Percentiles rank a stretch among this genome's conserved stretches.
Conservation (phyloP, 2,113 vertebrate genomes). For the Sinosuthora webbiana region DNA sequence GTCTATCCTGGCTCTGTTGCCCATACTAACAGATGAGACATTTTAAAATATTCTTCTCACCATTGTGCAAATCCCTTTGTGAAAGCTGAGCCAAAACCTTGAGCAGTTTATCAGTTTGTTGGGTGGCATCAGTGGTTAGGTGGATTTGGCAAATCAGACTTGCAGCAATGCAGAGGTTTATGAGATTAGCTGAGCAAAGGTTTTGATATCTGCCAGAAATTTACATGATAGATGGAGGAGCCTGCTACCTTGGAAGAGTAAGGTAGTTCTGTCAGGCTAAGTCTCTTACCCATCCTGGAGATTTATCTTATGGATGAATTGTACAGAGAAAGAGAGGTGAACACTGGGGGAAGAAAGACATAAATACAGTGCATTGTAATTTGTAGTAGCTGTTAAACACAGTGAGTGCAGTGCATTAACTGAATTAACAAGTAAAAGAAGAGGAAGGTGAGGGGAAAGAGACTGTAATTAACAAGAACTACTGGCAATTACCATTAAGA, state of each 20-base stretch:
- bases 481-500: not conserved
- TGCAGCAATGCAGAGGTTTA: not conserved
- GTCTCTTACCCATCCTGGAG: not conserved
- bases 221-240: not conserved
- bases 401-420: not conserved
- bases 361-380: not conserved
- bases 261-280: not conserved
- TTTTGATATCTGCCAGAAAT: not conserved
- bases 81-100: not conserved
- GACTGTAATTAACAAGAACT: not conserved
- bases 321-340: not conserved
- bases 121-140: not conserved
- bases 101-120: not conserved
- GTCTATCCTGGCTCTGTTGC: not conserved
- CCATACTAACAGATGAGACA: not conserved
- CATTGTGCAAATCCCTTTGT: not conserved
- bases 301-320: not conserved
- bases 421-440: not conserved
- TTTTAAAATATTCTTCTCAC: not conserved
- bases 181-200: not conserved
- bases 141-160: not conserved
- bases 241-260: not conserved
- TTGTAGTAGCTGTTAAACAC: not conserved
- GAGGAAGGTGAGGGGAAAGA: not conserved
- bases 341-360: not conserved